phyloP scores from a whole-genome alignment of 2,113 vertebrate species.

The Grammatotria lemairii region DNA sequence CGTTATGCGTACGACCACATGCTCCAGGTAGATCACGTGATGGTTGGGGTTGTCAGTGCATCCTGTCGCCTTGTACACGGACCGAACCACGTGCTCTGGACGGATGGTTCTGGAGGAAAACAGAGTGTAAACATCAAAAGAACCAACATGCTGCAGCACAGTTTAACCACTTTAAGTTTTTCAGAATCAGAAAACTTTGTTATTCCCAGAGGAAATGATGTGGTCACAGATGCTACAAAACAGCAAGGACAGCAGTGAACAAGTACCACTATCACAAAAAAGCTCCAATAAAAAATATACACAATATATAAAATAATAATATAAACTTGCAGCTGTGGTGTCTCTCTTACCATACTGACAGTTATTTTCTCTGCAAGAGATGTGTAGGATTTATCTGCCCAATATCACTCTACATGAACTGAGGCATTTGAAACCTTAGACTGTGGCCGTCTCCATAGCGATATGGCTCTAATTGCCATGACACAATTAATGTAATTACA shows the following conservation, averaged over 20 bases:
- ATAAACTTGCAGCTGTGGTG: not conserved
- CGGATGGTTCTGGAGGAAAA: slow-evolving; percentile 85
- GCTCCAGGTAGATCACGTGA: slow-evolving; percentile 95
- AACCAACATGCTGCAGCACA: not conserved
- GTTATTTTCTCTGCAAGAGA: not conserved
- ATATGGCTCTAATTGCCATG: not conserved
- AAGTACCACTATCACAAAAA: not conserved
- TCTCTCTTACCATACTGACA: not conserved
- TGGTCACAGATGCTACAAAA: not conserved
- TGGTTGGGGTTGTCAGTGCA: slow-evolving; percentile 91
- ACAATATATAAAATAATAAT: not conserved
- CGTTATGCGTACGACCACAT: slow-evolving; percentile 92
- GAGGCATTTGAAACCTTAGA: not conserved
- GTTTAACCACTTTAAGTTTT: not conserved
- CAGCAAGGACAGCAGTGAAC: not conserved
- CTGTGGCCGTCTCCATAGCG: not conserved
- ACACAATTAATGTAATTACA: not conserved
- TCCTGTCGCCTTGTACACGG: slow-evolving; percentile 96
- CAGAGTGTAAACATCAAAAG: not conserved
- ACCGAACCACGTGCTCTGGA: slow-evolving; percentile 88
- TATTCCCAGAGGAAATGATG: not conserved
- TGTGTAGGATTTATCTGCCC: not conserved
- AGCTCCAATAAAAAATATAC: not conserved
- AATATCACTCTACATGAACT: not conserved
- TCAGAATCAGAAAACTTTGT: not conserved